A percentile compares a stretch with the other conserved stretches of the same genome.
These are phyloP conservation scores for Sebastes minor DNA, from an alignment of 2,797 vertebrate genomes.

Conservation along the genomic window DNA sequence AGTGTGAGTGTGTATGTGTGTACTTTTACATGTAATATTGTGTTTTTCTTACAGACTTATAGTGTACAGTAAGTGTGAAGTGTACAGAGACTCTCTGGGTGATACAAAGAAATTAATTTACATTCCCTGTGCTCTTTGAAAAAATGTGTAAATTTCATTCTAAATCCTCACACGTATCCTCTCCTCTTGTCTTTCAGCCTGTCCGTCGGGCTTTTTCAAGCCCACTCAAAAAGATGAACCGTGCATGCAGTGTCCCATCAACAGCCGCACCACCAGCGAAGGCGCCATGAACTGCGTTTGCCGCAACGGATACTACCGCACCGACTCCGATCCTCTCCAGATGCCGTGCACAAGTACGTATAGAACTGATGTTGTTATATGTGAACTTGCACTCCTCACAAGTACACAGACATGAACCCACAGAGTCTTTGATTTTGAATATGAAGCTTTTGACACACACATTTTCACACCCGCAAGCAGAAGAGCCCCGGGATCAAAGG, in stretches of 20 bases:
- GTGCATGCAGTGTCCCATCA: constrained; percentile 94
- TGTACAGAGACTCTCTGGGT: background rate
- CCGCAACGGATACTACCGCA: constrained; percentile 93
- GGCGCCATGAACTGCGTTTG: constrained; percentile 96
- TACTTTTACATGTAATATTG: background rate
- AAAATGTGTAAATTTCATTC: background rate
- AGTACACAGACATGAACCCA: background rate
- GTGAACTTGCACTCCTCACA: background rate
- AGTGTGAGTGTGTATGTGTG: background rate
- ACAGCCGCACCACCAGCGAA: constrained; percentile 95
- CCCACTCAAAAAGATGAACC: constrained; percentile 93
- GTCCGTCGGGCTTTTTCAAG: constrained; percentile 92
- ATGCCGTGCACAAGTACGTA: constrained; percentile 98
- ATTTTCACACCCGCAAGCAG: constrained; percentile 47
- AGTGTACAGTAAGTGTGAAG: background rate
- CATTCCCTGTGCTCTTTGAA: background rate
- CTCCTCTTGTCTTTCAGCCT: constrained; percentile 82
- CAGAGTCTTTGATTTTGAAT: constrained; percentile 41
- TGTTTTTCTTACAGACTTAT: background rate
- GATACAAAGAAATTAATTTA: background rate
- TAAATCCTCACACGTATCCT: background rate
- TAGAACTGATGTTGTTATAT: background rate
- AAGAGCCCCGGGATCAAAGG: constrained; percentile 64
- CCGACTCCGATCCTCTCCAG: constrained; percentile 91
- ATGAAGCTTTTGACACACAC: constrained; percentile 44